phyloP scores from a whole-genome alignment of 2,113 vertebrate species.

The Puffinus mauretanicus region DNA sequence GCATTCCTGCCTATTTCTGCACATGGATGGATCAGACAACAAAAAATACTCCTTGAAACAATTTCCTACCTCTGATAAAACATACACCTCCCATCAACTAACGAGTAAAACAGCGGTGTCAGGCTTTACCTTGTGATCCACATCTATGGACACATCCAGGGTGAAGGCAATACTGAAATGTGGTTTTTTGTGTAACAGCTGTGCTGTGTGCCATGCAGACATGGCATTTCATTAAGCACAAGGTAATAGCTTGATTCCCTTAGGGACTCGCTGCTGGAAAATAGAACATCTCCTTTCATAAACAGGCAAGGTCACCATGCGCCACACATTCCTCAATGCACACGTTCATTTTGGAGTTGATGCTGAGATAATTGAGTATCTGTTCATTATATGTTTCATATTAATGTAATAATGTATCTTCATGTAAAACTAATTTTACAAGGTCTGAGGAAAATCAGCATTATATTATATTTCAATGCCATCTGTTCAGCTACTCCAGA shows the following conservation, averaged over 20 bases:
- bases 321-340: not conserved
- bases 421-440: not conserved
- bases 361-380: not conserved
- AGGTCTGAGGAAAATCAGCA: not conserved
- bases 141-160: not conserved
- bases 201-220: not conserved
- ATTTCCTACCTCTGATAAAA: not conserved
- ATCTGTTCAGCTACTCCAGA: not conserved
- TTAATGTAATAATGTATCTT: not conserved
- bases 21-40: not conserved
- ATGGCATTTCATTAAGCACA: not conserved
- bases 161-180: not conserved
- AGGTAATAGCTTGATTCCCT: constrained; percentile 12
- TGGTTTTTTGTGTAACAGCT: not conserved
- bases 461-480: not conserved
- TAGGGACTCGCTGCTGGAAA: not conserved
- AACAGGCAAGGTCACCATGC: not conserved
- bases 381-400: not conserved
- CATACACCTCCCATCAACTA: not conserved
- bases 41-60: not conserved
- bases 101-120: not conserved
- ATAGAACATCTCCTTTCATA: constrained; percentile 14
- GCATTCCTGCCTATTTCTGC: not conserved
- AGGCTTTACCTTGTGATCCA: not conserved
- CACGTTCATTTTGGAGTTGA: not conserved